These are phyloP conservation scores for Altica lythri DNA, from an alignment of 2,888 invertebrate genomes.

Conservation along the genomic window DNA sequence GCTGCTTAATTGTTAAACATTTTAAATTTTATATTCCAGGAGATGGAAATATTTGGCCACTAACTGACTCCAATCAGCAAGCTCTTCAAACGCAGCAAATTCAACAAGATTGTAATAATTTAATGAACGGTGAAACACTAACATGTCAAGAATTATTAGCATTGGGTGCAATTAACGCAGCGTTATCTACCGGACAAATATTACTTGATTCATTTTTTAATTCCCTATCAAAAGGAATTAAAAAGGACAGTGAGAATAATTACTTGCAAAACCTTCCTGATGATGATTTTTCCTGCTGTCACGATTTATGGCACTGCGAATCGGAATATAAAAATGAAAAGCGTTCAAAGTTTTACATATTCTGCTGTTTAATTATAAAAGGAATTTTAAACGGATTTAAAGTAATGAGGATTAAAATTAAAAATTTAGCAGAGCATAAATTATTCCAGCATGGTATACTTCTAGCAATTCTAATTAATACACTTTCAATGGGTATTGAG, in stretches of 20 bases:
- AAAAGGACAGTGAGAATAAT: slow-evolving; percentile 48
- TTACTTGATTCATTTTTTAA: slow-evolving; percentile 83
- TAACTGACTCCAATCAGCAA: slow-evolving; percentile 51
- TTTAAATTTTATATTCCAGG: slow-evolving; percentile 51
- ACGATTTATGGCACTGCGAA: slow-evolving; percentile 59
- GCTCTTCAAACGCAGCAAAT: slow-evolving; percentile 52
- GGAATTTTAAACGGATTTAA: slow-evolving; percentile 58
- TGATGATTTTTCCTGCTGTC: slow-evolving; percentile 78
- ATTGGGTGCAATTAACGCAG: slow-evolving; percentile 90
- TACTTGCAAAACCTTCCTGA: slow-evolving; percentile 59
- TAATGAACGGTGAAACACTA: slow-evolving; percentile 69
- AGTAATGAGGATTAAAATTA: slow-evolving; percentile 67
- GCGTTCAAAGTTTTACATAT: slow-evolving; percentile 58
- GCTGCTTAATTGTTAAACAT: background rate
- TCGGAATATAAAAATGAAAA: slow-evolving; percentile 58
- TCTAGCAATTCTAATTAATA: slow-evolving; percentile 96
- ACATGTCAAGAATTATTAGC: slow-evolving; percentile 90
- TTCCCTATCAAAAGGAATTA: slow-evolving; percentile 72
- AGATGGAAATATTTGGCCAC: slow-evolving; percentile 73
- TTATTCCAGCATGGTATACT: slow-evolving; percentile 95
- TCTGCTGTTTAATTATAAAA: slow-evolving; percentile 57
- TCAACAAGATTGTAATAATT: slow-evolving; percentile 62
- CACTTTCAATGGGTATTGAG: slow-evolving; percentile 98
- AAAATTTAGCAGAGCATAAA: slow-evolving; percentile 83
- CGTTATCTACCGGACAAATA: slow-evolving; percentile 84